These are phyloP conservation scores for Callimico goeldii DNA, from an alignment of 2,797 vertebrate genomes.

Conservation along the genomic window DNA sequence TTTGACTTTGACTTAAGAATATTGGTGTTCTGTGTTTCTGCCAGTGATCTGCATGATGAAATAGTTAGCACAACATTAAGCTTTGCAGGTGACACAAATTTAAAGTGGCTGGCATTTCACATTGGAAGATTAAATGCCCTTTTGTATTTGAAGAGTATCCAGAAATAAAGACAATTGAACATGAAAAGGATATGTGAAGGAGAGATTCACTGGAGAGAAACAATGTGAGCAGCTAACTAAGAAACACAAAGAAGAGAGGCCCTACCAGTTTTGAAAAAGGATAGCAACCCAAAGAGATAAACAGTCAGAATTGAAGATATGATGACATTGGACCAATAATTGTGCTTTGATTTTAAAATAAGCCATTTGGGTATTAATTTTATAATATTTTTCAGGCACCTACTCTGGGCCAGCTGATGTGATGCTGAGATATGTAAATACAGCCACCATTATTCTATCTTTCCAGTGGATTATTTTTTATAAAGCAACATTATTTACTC, in stretches of 20 bases:
- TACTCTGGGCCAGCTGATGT: background rate
- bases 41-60: background rate
- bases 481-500: background rate
- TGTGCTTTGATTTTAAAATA: background rate
- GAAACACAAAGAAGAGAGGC: background rate
- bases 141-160: slow-evolving; percentile 33
- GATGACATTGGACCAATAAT: background rate
- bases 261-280: background rate
- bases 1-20: slow-evolving; percentile 43
- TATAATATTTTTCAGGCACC: background rate
- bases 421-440: background rate
- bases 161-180: slow-evolving; percentile 44
- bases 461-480: background rate
- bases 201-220: background rate
- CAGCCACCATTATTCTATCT: background rate
- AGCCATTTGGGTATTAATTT: background rate
- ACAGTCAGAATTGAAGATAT: background rate
- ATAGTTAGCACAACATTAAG: slow-evolving; percentile 22
- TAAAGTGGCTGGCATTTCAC: slow-evolving; percentile 4
- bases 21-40: slow-evolving; percentile 19
- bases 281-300: background rate
- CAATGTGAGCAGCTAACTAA: background rate
- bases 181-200: slow-evolving; percentile 55
- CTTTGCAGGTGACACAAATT: slow-evolving; percentile 52
- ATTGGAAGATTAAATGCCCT: slow-evolving; percentile 53